phyloP scores from a whole-genome alignment of 1,140 invertebrate genomes.

The Brachionus sp. region DNA sequence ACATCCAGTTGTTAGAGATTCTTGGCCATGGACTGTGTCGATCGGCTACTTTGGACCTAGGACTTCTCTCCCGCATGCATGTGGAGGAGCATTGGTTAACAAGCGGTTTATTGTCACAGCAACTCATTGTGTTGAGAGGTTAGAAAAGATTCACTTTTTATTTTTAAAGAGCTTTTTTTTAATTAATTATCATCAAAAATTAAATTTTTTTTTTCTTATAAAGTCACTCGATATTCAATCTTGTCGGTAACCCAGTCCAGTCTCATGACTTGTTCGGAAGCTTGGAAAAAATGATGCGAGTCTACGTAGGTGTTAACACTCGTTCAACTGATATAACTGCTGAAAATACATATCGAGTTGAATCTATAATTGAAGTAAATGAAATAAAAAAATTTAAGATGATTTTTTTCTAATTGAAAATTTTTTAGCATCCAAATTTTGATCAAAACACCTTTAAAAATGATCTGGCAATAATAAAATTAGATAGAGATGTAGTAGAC shows the following conservation, averaged over 20 bases:
- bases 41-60: slow-evolving; percentile 37
- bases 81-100: slow-evolving; percentile 27
- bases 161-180: not conserved
- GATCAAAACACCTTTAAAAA: slow-evolving; percentile 37
- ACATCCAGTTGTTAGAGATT: not conserved
- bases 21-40: slow-evolving; percentile 44
- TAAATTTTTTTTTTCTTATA: not conserved
- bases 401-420: not conserved
- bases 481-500: not conserved
- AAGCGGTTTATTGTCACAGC: slow-evolving; percentile 38
- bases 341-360: slow-evolving; percentile 23
- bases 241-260: not conserved
- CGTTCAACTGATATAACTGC: slow-evolving; percentile 20
- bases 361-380: not conserved
- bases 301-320: slow-evolving; percentile 33
- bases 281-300: slow-evolving; percentile 39
- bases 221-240: slow-evolving; percentile 15
- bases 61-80: slow-evolving; percentile 34
- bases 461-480: slow-evolving; percentile 25
- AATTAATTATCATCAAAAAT: not conserved
- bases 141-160: not conserved
- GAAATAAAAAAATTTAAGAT: not conserved
- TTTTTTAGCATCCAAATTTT: slow-evolving; percentile 43
- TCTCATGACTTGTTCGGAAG: not conserved
- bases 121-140: slow-evolving; percentile 40